These are phyloP conservation scores for Heliconius hermathena DNA, from an alignment of 1,140 invertebrate species.

Conservation along the genomic window DNA sequence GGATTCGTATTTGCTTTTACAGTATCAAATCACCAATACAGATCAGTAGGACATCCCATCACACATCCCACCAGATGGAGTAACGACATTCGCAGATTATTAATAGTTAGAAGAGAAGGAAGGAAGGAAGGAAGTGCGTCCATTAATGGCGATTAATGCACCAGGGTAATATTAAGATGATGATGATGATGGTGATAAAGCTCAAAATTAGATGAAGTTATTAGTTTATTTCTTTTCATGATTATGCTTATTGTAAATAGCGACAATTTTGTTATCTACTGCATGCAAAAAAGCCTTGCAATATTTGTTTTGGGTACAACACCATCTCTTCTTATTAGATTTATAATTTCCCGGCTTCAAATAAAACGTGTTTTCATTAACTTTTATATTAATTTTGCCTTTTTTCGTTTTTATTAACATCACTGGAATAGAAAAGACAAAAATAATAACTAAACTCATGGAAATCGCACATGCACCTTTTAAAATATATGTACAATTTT, in stretches of 20 bases:
- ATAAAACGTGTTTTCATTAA: conserved; percentile 62
- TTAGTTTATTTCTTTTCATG: conserved; percentile 49
- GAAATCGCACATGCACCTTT: neutral
- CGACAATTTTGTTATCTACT: conserved; percentile 62
- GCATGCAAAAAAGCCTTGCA: conserved; percentile 60
- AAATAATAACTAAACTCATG: neutral
- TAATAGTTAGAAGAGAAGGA: no score
- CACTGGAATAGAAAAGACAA: conserved; percentile 50
- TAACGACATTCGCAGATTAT: no score
- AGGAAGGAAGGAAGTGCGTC: no score
- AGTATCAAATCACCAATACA: no score
- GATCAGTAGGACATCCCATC: no score
- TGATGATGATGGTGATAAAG: no score
- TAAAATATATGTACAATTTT: no score
- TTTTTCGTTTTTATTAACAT: conserved; percentile 61
- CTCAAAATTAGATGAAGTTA: no score
- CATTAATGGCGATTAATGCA: no score
- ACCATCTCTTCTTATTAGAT: conserved; percentile 54
- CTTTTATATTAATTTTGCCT: conserved; percentile 64
- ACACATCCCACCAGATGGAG: no score
- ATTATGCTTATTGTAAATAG: conserved; percentile 67
- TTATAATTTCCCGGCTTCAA: conserved; percentile 51
- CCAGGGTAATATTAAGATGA: no score
- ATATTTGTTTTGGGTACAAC: conserved; percentile 69
- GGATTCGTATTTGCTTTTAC: no score